Evolutionary conservation across 2,888 invertebrate species (phyloP), one percentile per base, ranked within the genome.

Genomic region (Glaucopsyche alexis): DNA sequence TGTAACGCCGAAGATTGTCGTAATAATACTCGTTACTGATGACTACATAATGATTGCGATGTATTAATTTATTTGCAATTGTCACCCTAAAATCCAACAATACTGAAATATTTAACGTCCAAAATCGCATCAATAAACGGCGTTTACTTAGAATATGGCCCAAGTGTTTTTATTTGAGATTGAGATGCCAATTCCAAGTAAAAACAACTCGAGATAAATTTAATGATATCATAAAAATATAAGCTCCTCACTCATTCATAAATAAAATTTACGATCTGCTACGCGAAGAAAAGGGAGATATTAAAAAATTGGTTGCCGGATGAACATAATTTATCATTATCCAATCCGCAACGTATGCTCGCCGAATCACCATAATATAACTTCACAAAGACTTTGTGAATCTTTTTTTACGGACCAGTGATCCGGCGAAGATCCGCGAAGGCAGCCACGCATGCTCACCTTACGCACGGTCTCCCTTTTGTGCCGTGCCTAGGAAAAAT

Each of bases 341-440:
- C 60, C 60, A 60, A 60, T 60, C n/a, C 38, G 8, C 38, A 29
- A 49, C 7, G 60, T 72, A 14, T 19, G 13, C 42, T 45, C 16
- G 42, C 42, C 7, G 16, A 65, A 65, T 45, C 19, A 73, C 38
- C 66, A 29, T 19, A 45, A 16, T 64, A 40, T 40, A 29, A 42
- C 42, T 67, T 67, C 67, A 67, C 67, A 67, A 67, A 67, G 67
- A 19, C 67, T 42, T 67, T 67, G 67, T 67, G 67, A 67, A 67
- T 45, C 67, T 67, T 67, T 67, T 45, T 67, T 67, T 45, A 45
- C 67, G 67, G 67, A 16, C 45, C 67, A 42, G 42, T 42, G 67
- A 4, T 4, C 67, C 16, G 67, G 19, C 11, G 42, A 40, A 65
- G 65, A 66, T 66, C 40, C 40, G 16, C 40, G 16, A 14, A 66